A percentile compares a stretch with the other conserved stretches of the same genome.
Conservation (phyloP, 1,140 invertebrate genomes). For the Monomorium pharaonis region DNA sequence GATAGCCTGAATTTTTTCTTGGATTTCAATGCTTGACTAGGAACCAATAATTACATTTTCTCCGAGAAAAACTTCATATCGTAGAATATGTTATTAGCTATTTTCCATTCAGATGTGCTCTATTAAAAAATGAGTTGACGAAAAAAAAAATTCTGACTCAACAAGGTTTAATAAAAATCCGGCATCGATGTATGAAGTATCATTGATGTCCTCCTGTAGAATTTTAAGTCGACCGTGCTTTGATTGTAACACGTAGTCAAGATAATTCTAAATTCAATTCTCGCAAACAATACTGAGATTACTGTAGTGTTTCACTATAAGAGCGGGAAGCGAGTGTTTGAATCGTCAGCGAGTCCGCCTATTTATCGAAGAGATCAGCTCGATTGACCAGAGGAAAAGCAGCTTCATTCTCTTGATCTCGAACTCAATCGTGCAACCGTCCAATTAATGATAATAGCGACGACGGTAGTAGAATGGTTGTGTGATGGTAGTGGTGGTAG, state of each 20-base stretch:
- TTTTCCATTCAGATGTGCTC: slow-evolving; percentile 6
- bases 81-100: neutral
- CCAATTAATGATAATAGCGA: slow-evolving; percentile 57
- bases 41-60: slow-evolving; percentile 14
- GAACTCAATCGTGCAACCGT: slow-evolving; percentile 17
- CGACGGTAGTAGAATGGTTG: slow-evolving; percentile 61
- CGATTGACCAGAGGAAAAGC: slow-evolving; percentile 44
- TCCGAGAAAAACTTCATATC: neutral
- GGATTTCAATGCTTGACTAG: neutral
- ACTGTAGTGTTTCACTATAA: slow-evolving; percentile 13
- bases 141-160: neutral
- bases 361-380: slow-evolving; percentile 36
- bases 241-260: slow-evolving; percentile 5
- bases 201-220: neutral
- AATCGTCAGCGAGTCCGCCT: slow-evolving; percentile 46
- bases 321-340: neutral
- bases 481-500: slow-evolving; percentile 4
- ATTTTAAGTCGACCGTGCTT: slow-evolving; percentile 23
- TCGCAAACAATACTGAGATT: neutral
- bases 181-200: slow-evolving; percentile 23
- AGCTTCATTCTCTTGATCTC: slow-evolving; percentile 32
- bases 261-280: slow-evolving; percentile 1
- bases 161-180: neutral
- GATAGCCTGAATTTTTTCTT: neutral
- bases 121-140: slow-evolving; percentile 5